These are phyloP conservation scores for Cricetomys ansorgei DNA, from an alignment of 2,113 vertebrate genomes.

Conservation along the genomic window DNA sequence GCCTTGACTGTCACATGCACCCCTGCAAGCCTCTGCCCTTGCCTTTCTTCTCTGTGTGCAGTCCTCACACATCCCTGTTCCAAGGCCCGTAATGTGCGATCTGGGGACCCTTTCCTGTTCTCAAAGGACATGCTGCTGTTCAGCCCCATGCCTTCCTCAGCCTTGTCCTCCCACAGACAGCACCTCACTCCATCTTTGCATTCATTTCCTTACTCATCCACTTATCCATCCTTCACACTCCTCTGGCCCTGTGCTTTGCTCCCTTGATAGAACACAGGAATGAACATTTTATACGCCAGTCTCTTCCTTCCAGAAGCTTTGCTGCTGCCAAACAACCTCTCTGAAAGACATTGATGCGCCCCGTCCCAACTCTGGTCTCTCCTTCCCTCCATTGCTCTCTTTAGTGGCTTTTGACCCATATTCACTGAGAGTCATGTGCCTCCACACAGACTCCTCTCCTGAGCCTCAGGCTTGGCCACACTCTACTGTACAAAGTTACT, in stretches of 20 bases:
- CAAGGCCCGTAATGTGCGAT: background rate
- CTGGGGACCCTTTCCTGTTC: background rate
- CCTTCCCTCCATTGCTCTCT: background rate
- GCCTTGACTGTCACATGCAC: background rate
- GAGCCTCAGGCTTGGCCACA: background rate
- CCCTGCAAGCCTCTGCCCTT: background rate
- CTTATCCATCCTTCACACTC: background rate
- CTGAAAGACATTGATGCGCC: background rate
- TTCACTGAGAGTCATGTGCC: background rate
- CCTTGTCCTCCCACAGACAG: background rate
- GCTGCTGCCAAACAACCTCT: background rate
- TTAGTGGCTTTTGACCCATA: background rate
- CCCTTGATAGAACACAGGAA: background rate
- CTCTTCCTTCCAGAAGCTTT: background rate
- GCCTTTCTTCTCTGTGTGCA: background rate
- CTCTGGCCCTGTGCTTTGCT: background rate
- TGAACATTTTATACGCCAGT: background rate
- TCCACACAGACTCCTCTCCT: background rate
- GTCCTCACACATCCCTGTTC: background rate
- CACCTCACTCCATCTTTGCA: background rate
- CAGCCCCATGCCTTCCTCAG: background rate
- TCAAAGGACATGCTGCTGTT: background rate
- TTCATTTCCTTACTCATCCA: rapidly evolving
- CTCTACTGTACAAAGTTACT: background rate
- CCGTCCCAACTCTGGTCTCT: background rate